Conservation (phyloP, 2,888 invertebrate genomes). For the Drosophila lacicola region DNA sequence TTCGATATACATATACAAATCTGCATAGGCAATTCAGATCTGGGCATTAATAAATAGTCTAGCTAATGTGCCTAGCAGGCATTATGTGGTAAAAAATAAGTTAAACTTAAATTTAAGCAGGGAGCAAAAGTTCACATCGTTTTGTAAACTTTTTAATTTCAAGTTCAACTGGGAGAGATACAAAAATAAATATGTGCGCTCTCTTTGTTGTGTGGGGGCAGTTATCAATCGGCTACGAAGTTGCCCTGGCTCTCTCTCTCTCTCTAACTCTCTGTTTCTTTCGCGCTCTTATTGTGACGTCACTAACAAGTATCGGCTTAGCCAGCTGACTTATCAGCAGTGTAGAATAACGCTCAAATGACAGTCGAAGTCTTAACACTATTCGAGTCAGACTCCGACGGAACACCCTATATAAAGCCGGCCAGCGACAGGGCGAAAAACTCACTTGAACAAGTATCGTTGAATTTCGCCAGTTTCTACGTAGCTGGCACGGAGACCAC, state of each 20-base stretch:
- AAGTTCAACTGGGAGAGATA: conserved; percentile 6
- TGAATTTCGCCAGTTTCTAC: too few relatives aligned
- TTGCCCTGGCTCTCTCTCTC: not conserved
- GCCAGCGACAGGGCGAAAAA: not conserved
- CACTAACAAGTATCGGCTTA: not conserved
- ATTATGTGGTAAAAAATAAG: not conserved
- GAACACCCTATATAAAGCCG: not conserved
- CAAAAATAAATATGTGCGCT: not conserved
- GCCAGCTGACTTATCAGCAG: not conserved
- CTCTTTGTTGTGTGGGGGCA: not conserved
- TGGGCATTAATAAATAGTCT: too few relatives aligned
- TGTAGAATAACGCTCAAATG: not conserved
- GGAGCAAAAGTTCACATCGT: not conserved
- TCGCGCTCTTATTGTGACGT: not conserved
- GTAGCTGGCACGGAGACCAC: too few relatives aligned
- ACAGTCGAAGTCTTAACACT: not conserved
- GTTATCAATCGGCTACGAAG: not conserved
- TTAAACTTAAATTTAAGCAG: not conserved
- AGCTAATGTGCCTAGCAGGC: too few relatives aligned
- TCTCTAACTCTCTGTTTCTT: not conserved
- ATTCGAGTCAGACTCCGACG: not conserved
- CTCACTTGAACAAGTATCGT: not conserved
- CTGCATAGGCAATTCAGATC: too few relatives aligned
- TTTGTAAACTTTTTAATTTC: not conserved
- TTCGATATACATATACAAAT: too few relatives aligned